Evolutionary conservation across 2,888 invertebrate genomes (phyloP).

Genomic region (Bugulina stolonifera): DNA sequence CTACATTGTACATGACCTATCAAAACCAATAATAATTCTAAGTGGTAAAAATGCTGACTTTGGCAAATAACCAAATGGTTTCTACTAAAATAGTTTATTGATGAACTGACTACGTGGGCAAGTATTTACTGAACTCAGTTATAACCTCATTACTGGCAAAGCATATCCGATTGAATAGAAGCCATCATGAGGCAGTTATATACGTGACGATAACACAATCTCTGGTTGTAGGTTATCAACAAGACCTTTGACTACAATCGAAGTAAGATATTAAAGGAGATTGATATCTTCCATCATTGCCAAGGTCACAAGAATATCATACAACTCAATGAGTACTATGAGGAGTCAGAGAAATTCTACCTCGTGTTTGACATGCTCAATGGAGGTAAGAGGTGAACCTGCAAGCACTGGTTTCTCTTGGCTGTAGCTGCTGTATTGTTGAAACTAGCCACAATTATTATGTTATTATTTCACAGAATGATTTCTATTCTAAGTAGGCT

Average conservation of each 20-base stretch:
- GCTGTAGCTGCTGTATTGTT: too few relatives aligned
- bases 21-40: background rate
- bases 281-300: slow-evolving; percentile 97
- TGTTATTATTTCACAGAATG: too few relatives aligned
- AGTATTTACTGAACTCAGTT: too few relatives aligned
- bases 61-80: background rate
- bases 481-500: too few relatives aligned
- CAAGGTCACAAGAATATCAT: slow-evolving; percentile 95
- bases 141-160: too few relatives aligned
- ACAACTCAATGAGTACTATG: slow-evolving; percentile 82
- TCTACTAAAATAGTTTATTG: too few relatives aligned
- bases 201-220: background rate
- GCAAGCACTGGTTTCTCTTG: too few relatives aligned
- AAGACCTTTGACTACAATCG: slow-evolving; percentile 91
- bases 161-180: background rate
- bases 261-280: slow-evolving; percentile 91
- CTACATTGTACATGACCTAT: too few relatives aligned
- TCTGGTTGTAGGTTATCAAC: slow-evolving; percentile 67
- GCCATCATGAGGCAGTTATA: background rate
- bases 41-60: background rate
- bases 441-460: too few relatives aligned
- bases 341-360: slow-evolving; percentile 85
- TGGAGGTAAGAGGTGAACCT: too few relatives aligned
- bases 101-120: background rate
- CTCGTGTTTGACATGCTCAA: slow-evolving; percentile 96